These are phyloP conservation scores for Corythornis leucogaster DNA, from an alignment of 2,797 vertebrate genomes.

Conservation along the genomic window DNA sequence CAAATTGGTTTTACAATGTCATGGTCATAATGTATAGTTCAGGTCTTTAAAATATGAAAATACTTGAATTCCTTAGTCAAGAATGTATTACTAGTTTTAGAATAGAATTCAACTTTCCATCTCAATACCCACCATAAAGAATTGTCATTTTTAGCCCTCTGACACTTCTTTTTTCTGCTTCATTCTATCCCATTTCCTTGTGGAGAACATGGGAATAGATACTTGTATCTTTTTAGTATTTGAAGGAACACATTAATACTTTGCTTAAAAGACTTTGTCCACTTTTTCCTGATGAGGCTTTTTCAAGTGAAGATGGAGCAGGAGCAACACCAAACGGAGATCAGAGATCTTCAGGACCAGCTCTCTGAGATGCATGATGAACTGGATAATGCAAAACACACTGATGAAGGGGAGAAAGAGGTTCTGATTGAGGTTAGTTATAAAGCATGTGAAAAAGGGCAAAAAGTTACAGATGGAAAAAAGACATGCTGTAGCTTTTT, in stretches of 20 bases:
- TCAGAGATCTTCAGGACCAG: slow-evolving; percentile 97
- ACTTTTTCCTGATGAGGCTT: slow-evolving; percentile 79
- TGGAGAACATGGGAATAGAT: neutral
- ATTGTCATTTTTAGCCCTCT: neutral
- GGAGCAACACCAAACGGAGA: slow-evolving; percentile 94
- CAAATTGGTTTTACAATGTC: neutral
- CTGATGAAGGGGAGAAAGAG: slow-evolving; percentile 86
- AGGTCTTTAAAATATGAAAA: neutral
- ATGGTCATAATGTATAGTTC: neutral
- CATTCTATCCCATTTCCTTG: neutral
- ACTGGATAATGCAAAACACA: slow-evolving; percentile 88
- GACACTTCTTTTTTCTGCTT: neutral
- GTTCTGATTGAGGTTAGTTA: slow-evolving; percentile 86
- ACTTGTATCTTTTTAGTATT: neutral
- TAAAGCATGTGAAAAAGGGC: neutral
- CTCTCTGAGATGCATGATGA: slow-evolving; percentile 99
- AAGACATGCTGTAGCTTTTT: neutral
- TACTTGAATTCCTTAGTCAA: neutral
- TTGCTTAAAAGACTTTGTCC: neutral
- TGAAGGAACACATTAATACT: neutral
- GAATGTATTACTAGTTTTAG: neutral
- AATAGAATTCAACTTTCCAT: neutral
- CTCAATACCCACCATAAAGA: neutral
- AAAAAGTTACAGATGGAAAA: neutral
- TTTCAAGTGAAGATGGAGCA: slow-evolving; percentile 98